Base-by-base conservation (phyloP, 2,797 vertebrate species). In the Steatocranus sp. region DNA sequence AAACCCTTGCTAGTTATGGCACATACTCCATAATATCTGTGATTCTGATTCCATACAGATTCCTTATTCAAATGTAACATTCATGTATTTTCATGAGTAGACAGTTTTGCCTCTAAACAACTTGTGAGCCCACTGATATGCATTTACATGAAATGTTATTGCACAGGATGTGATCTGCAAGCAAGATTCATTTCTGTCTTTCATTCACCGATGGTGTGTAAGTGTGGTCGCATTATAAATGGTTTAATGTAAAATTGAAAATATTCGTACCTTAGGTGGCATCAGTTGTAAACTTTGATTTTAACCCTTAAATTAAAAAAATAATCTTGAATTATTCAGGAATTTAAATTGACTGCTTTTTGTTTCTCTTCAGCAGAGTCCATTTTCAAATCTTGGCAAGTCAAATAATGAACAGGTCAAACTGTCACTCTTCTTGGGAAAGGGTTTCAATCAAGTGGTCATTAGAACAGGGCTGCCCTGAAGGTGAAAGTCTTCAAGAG, bases 341-440 rank as follows among this genome's bases (percentile, higher is more conserved):
- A n/a, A n/a, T 46, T 20, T 36, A 6, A 11, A 12, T 63, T 66
- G 18, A 23, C 3, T 41, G 9, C 17, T 56, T 70, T 23, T 20
- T 81, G 25, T 84, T 88, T 50, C 83, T 83, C 48, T 32, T 53
- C 49, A 79, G 58, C 66, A 61, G 48, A 80, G 46, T 36, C 50
- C 80, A 80, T 73, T 88, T 79, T 20, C 27, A 78, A 83, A 75
- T 58, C 36, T 83, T 78, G 73, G 76, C 83, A 89, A 88, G 53
- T 80, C 11, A 17, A 74, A 56, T 66, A 88, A 93, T 84, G 83
- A 86, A 68, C 76, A 87, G 17, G 70, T 81, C 78, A 84, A 89
- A 68, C 70, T 56, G 85, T 86, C 84, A 78, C 27, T 20, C 43
- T 81, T 25, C 49, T 50, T 38, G 51, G 34, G 38, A 86, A 66